Conservation (phyloP, 37 sponge, comb jelly and placozoan genomes). For the Crambe crambe region DNA sequence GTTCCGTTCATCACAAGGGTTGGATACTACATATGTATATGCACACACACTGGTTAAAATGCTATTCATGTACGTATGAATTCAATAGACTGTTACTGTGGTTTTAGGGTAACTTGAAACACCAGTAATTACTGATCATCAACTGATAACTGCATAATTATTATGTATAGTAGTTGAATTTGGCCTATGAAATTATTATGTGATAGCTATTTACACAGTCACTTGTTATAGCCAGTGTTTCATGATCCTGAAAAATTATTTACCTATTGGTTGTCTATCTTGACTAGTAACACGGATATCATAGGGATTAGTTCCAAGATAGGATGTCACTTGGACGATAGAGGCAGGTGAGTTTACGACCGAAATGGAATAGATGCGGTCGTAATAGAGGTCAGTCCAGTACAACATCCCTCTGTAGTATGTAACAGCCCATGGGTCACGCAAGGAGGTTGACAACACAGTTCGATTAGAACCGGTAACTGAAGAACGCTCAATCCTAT, state of each 20-base stretch:
- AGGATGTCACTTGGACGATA: neutral
- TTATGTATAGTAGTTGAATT: too few relatives aligned
- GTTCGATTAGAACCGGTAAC: constrained; percentile 32
- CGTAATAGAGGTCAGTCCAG: constrained; percentile 11
- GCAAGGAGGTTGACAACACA: neutral
- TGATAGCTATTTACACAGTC: too few relatives aligned
- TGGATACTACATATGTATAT: neutral
- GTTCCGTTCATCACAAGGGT: neutral
- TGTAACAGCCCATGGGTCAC: constrained; percentile 2
- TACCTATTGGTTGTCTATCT: constrained; percentile 15
- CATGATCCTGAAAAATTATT: too few relatives aligned
- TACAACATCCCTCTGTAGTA: constrained; percentile 3
- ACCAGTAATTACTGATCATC: too few relatives aligned
- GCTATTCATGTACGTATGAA: neutral
- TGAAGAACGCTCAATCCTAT: constrained; percentile 35
- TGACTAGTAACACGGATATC: constrained; percentile 5
- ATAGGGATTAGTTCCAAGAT: constrained; percentile 7
- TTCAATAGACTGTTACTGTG: too few relatives aligned
- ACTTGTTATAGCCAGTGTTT: too few relatives aligned
- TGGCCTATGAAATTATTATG: too few relatives aligned
- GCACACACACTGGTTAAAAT: neutral
- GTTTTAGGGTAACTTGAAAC: too few relatives aligned
- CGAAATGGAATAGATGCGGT: constrained; percentile 13
- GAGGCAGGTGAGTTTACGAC: neutral
- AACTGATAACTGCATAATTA: too few relatives aligned